Evolutionary conservation across 2,113 vertebrate species (phyloP).

Genomic region (Phycodurus eques): DNA sequence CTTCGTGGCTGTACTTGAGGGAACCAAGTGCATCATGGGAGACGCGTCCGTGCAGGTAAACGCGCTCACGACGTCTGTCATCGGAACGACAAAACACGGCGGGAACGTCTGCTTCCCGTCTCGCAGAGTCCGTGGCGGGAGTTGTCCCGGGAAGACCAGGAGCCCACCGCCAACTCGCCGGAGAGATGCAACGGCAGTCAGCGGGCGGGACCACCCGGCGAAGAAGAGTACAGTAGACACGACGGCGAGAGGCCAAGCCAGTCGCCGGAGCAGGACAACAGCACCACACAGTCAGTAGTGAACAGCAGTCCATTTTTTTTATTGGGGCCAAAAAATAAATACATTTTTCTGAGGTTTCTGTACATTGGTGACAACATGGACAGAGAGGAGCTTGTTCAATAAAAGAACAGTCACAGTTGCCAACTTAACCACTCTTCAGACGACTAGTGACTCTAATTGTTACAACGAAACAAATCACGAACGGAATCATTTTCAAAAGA

Average conservation of each 20-base stretch:
- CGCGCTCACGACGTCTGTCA: not conserved
- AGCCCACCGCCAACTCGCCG: slow-evolving; percentile 73
- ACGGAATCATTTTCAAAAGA: no score
- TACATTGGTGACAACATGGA: no score
- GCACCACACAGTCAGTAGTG: slow-evolving; percentile 76
- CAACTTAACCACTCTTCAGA: no score
- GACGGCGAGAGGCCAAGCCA: slow-evolving; percentile 63
- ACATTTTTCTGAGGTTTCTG: no score
- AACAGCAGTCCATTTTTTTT: not conserved
- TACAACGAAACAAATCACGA: no score
- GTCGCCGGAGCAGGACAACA: slow-evolving; percentile 75
- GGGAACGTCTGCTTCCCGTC: not conserved
- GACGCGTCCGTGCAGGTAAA: slow-evolving; percentile 84
- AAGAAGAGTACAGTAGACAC: slow-evolving; percentile 62
- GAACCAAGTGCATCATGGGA: slow-evolving; percentile 85
- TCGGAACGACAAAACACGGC: not conserved
- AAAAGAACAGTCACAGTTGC: no score
- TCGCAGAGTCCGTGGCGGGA: slow-evolving; percentile 82
- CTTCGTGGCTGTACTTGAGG: slow-evolving; percentile 95
- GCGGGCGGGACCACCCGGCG: slow-evolving; percentile 61
- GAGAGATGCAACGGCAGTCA: slow-evolving; percentile 81
- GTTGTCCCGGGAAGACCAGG: slow-evolving; percentile 85
- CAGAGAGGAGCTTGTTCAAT: no score
- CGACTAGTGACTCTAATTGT: no score
- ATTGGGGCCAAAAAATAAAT: no score